These are phyloP conservation scores for Seriola rivoliana DNA, from an alignment of 2,113 vertebrate genomes.

Conservation along the genomic window DNA sequence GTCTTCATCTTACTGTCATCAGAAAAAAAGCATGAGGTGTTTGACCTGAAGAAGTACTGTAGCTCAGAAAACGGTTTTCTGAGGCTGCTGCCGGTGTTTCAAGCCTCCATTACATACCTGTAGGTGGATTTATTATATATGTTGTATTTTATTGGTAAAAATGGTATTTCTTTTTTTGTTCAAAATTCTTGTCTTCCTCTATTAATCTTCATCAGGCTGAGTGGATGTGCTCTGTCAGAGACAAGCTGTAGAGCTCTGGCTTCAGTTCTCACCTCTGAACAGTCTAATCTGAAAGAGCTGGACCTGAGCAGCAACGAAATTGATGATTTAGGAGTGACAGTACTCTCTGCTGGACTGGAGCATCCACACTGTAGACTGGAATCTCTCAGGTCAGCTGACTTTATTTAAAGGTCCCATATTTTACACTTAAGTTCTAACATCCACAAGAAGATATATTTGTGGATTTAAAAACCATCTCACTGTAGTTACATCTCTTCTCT, in stretches of 20 bases:
- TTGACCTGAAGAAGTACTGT: constrained; percentile 17
- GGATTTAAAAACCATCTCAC: no score
- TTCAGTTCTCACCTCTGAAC: background rate
- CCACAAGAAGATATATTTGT: no score
- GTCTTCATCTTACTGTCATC: constrained; percentile 33
- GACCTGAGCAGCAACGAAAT: constrained; percentile 6
- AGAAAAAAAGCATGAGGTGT: constrained; percentile 11
- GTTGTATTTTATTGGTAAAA: background rate
- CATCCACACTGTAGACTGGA: background rate
- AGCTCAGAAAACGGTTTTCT: background rate
- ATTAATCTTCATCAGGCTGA: background rate
- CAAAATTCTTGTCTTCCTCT: background rate
- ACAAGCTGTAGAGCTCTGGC: background rate
- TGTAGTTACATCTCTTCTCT: no score
- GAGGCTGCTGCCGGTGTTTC: constrained; percentile 19
- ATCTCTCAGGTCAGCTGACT: constrained; percentile 1
- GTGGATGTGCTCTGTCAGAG: background rate
- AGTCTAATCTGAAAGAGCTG: constrained; percentile 13
- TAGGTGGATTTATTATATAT: background rate
- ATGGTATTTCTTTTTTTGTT: background rate
- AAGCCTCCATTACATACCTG: background rate
- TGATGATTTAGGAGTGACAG: background rate
- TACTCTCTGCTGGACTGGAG: background rate
- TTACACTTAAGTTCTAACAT: no score
- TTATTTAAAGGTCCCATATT: background rate